Evolutionary conservation across 2,113 vertebrate species (phyloP), one percentile per base, ranked within the genome.

Genomic region (Calcarius ornatus): DNA sequence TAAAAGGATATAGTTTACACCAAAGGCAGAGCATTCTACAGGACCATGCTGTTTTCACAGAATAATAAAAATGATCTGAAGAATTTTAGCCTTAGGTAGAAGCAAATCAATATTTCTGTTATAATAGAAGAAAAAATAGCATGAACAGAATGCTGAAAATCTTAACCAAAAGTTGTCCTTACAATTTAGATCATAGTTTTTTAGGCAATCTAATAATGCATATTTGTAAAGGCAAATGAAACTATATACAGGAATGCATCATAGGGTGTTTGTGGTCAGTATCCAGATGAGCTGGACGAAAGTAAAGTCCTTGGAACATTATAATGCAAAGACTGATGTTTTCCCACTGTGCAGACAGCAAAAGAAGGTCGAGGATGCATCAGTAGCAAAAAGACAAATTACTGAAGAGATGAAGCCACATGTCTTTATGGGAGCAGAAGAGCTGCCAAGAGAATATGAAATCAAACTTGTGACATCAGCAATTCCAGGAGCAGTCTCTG

Each of bases 321-420:
- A 14, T 9, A 59, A 40, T 24, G n/a, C 28, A 40, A 72, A 53
- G 31, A 45, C 10, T 71, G 31, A 71, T 64, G 31, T 20, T 82
- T 78, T 82, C 25, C 13, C 11, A 27, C 11, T 35, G 37, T 59
- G 33, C 53, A n/a, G 23, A 17, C 23, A 70, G 30, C 47, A 71
- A 90, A 73, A 75, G 25, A 90, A 78, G 88, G 68, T 86, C 77
- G 80, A 77, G 59, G 63, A 63, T 90, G 30, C 24, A 73, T 48
- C 57, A 48, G 25, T 1, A 77, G 27, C 76, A 92, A 81, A 94
- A 88, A 72, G 37, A 69, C 27, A 84, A 94, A 84, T 81, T 86
- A 37, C 24, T 40, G 40, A 95, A 64, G 43, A 78, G 51, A 51
- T 60, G 38, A 28, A 64, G 19, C 43, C 64, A 35, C 15, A 7